Conservation (phyloP, 2,113 vertebrate species). For the Zootoca vivipara region DNA sequence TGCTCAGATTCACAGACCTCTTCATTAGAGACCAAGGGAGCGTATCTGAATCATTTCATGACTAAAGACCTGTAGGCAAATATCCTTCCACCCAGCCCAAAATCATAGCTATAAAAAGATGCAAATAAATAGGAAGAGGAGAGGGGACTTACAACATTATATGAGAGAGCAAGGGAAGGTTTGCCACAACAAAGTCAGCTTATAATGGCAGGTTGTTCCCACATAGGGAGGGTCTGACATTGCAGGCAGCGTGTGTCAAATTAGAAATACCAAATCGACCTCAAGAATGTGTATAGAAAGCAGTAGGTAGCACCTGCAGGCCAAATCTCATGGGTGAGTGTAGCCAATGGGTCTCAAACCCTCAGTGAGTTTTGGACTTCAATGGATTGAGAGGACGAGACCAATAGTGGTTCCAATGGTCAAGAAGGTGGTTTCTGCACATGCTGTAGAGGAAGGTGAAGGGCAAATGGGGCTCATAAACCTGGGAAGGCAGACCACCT, state of each 20-base stretch:
- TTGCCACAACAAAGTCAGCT: neutral
- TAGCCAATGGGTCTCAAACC: too few relatives aligned
- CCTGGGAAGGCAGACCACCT: too few relatives aligned
- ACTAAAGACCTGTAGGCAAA: neutral
- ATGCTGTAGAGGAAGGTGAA: too few relatives aligned
- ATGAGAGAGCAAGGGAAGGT: neutral
- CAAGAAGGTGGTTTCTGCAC: too few relatives aligned
- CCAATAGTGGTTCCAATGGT: too few relatives aligned
- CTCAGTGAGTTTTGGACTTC: too few relatives aligned
- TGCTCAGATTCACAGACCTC: constrained; percentile 11
- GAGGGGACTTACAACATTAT: neutral
- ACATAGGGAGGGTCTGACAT: neutral
- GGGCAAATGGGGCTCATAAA: too few relatives aligned
- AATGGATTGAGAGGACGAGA: too few relatives aligned
- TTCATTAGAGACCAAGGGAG: neutral
- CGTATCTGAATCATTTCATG: neutral
- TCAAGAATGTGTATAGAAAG: neutral
- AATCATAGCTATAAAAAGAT: neutral
- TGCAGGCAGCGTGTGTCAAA: neutral
- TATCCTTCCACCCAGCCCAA: neutral
- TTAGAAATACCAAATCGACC: neutral
- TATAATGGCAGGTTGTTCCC: neutral
- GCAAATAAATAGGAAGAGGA: neutral
- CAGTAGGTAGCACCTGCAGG: neutral
- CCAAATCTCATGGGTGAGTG: neutral